A percentile compares a stretch with the other conserved stretches of the same genome.
Conservation (phyloP, 2,113 vertebrate genomes). For the Mus spicilegus region DNA sequence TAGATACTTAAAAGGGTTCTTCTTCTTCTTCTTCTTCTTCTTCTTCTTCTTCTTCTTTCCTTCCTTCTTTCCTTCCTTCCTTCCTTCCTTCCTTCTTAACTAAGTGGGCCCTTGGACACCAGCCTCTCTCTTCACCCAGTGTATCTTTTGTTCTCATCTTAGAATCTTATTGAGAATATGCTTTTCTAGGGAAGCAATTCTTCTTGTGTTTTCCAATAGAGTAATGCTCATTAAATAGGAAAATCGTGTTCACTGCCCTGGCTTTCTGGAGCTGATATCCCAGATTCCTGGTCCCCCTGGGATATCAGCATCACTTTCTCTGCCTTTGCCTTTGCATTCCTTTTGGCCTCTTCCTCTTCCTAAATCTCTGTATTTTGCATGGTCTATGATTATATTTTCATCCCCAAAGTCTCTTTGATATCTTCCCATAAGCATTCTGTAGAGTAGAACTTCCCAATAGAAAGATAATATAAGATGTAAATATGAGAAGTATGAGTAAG, state of each 20-base stretch:
- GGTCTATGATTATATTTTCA: not conserved
- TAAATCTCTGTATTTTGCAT: not conserved
- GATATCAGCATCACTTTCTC: not conserved
- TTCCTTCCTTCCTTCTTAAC: not conserved
- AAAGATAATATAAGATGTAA: not conserved
- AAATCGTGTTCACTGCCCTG: not conserved
- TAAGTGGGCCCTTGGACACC: not conserved
- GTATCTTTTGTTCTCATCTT: conserved; percentile 3
- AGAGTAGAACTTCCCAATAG: not conserved
- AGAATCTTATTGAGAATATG: not conserved
- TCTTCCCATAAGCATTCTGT: not conserved
- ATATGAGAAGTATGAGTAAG: not conserved
- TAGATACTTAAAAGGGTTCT: not conserved
- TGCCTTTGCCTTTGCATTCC: not conserved
- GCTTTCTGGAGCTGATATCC: not conserved
- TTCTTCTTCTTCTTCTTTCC: too few species aligned
- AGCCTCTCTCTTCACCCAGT: not conserved
- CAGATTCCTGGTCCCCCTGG: not conserved
- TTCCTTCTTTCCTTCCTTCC: too few species aligned
- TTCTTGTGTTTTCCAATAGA: not conserved
- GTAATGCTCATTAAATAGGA: not conserved
- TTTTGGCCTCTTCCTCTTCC: not conserved
- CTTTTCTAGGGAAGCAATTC: not conserved
- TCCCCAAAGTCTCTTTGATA: not conserved
- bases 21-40: not conserved